Evolutionary conservation across 2,113 vertebrate species (phyloP).

Genomic region (Stigmatopora argus): DNA sequence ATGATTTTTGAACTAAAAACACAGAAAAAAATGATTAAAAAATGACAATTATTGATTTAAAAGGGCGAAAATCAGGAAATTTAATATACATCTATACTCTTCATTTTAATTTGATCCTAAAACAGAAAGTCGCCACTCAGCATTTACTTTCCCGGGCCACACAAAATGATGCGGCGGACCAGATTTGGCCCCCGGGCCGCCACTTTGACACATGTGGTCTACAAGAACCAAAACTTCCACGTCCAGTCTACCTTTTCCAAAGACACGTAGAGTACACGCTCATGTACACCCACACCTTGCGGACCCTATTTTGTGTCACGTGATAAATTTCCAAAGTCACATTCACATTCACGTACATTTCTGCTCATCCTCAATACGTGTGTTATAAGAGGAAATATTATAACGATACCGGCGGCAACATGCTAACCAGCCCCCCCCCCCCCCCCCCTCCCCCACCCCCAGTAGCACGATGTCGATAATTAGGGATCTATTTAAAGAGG

Average conservation of each 20-base stretch:
- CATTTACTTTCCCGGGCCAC: too few species aligned
- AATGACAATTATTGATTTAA: too few species aligned
- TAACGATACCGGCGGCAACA: conserved; percentile 32
- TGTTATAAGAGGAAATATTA: conserved; percentile 32
- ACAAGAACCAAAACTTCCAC: conserved; percentile 58
- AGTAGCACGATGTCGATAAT: conserved; percentile 62
- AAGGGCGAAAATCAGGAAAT: too few species aligned
- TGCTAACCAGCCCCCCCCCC: conserved; percentile 23
- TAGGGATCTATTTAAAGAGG: conserved; percentile 72
- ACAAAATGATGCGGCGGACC: too few species aligned
- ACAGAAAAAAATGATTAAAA: too few species aligned
- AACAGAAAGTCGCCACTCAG: too few species aligned
- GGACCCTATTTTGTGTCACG: conserved; percentile 39
- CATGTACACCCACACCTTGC: conserved; percentile 58
- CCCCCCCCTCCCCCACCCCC: conserved; percentile 24
- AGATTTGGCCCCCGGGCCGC: too few species aligned
- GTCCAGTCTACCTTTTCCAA: conserved; percentile 50
- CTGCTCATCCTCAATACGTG: conserved; percentile 7
- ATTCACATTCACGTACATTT: conserved; percentile 8
- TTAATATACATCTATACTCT: too few species aligned
- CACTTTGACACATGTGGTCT: too few species aligned
- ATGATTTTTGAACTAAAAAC: too few species aligned
- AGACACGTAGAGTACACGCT: background rate
- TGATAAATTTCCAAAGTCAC: conserved; percentile 5
- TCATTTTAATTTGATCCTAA: too few species aligned